phyloP scores from a whole-genome alignment of 2,113 vertebrate genomes.

The Gopherus flavomarginatus region DNA sequence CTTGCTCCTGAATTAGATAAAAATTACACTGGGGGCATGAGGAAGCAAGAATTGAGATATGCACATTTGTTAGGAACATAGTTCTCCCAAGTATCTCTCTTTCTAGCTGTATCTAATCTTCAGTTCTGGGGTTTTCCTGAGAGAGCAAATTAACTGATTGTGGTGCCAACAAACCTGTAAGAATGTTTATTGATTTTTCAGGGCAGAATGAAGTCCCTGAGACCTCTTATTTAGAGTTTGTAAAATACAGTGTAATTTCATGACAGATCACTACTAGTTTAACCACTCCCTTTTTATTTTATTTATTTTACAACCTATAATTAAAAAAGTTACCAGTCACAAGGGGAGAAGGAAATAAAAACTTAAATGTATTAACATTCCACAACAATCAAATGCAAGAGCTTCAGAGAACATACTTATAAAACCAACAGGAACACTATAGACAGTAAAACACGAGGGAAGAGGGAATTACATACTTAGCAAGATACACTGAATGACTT shows the following conservation, averaged over 20 bases:
- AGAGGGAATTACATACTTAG: background rate
- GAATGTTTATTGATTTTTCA: background rate
- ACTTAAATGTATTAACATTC: background rate
- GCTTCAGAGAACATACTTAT: background rate
- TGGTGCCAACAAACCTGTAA: background rate
- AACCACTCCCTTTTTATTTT: background rate
- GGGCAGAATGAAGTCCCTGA: background rate
- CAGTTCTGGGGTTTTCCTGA: background rate
- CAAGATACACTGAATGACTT: background rate
- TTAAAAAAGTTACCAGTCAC: background rate
- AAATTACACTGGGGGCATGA: background rate
- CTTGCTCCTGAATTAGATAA: background rate
- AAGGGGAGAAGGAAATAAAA: background rate
- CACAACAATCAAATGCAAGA: background rate
- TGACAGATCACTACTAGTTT: background rate
- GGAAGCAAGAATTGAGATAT: background rate
- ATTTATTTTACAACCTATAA: background rate
- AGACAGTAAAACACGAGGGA: background rate
- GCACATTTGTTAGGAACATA: background rate
- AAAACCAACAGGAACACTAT: background rate
- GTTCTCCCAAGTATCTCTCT: background rate
- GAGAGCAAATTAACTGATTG: background rate
- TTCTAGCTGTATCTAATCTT: background rate
- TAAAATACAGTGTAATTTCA: conserved; percentile 9
- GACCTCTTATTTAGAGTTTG: background rate